phyloP scores from a whole-genome alignment of 2,888 invertebrate genomes.

The Diarsia dahlii region DNA sequence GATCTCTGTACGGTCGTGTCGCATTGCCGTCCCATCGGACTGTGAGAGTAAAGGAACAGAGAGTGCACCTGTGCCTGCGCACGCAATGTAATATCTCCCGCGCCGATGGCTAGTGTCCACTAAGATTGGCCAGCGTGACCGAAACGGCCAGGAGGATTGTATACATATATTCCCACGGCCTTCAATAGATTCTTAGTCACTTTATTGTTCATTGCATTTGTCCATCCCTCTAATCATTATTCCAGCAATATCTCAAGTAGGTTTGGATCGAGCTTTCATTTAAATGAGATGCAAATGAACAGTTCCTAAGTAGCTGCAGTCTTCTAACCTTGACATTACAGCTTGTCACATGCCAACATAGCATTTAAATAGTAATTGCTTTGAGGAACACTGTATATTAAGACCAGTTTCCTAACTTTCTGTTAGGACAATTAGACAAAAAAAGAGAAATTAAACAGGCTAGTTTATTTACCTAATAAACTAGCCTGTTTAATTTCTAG shows the following conservation, averaged over 20 bases:
- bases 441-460: too few relatives aligned
- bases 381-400: neutral
- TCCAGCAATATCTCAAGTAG: slow-evolving; percentile 18
- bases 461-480: too few relatives aligned
- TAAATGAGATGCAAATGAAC: slow-evolving; percentile 37
- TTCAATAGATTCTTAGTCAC: neutral
- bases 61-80: too few relatives aligned
- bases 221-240: slow-evolving; percentile 3
- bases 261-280: slow-evolving; percentile 30
- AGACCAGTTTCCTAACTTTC: neutral
- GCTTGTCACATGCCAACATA: slow-evolving; percentile 2
- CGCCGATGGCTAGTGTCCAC: too few relatives aligned
- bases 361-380: slow-evolving; percentile 11
- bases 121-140: too few relatives aligned
- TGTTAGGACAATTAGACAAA: too few relatives aligned
- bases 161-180: neutral
- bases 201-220: neutral
- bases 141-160: too few relatives aligned
- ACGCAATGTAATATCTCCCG: too few relatives aligned
- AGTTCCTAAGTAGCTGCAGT: slow-evolving; percentile 12
- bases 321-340: slow-evolving; percentile 42
- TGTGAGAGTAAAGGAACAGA: too few relatives aligned
- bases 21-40: too few relatives aligned
- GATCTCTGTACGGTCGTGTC: too few relatives aligned
- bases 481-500: too few relatives aligned